These are phyloP conservation scores for Abrostola tripartita DNA, from an alignment of 2,888 invertebrate species.

Conservation along the genomic window DNA sequence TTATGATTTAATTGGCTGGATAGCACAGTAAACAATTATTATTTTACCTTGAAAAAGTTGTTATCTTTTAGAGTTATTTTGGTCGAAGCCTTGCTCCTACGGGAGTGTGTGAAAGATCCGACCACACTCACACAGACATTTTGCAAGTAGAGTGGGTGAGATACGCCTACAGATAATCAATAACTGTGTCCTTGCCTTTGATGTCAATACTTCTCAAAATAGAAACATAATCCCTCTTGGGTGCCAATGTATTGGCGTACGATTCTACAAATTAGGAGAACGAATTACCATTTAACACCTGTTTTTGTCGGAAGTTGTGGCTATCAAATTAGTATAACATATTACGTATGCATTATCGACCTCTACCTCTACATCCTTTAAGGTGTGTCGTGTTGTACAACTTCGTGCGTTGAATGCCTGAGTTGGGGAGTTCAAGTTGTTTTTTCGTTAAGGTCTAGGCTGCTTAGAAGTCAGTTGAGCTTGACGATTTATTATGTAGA, in stretches of 20 bases:
- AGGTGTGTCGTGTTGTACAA: slow-evolving; percentile 17
- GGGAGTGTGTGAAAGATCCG: not conserved
- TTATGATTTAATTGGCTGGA: no score
- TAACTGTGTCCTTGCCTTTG: slow-evolving; percentile 42
- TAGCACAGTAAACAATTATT: no score
- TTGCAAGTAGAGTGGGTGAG: not conserved
- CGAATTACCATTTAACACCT: slow-evolving; percentile 39
- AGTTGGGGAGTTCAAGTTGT: not conserved
- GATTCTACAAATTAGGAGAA: slow-evolving; percentile 41
- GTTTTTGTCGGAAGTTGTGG: slow-evolving; percentile 45
- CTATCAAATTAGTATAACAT: slow-evolving; percentile 37
- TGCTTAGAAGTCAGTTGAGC: not conserved
- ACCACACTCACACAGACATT: not conserved
- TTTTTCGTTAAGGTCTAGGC: not conserved
- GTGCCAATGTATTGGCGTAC: slow-evolving; percentile 11
- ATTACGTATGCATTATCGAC: slow-evolving; percentile 26
- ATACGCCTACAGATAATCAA: slow-evolving; percentile 17
- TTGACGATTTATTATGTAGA: not conserved
- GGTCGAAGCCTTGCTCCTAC: no score
- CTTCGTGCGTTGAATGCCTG: slow-evolving; percentile 22
- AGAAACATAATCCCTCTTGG: slow-evolving; percentile 35
- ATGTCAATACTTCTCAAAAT: slow-evolving; percentile 24
- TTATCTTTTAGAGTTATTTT: no score
- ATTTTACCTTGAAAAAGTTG: no score
- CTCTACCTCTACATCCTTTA: slow-evolving; percentile 18